Base-by-base conservation (phyloP, 2,888 invertebrate species). In the Chesias legatella region DNA sequence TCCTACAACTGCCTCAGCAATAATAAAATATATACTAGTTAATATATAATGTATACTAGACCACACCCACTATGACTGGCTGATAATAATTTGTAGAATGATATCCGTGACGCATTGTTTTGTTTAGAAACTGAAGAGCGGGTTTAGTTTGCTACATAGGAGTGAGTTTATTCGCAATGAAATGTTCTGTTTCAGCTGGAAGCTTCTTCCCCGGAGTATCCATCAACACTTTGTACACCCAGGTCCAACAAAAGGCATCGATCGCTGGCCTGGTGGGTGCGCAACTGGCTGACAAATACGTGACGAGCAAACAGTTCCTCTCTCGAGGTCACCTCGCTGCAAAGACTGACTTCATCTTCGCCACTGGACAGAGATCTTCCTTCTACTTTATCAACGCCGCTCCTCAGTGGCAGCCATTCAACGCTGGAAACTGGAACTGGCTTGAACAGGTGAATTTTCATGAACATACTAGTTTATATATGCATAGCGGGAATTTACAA, bases 351-450 rank as follows among this genome's bases (percentile, higher is more conserved):
- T 91, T 88, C 53, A 75, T 92, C n/a, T 91, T 86, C 53, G 90
- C 90, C 0, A 72, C 88, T 6, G 90, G 90, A 25, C 91, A 92
- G 55, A 73, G 83, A 0, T 68, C 90, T 0, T 90, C 91, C 0
- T 92, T 92, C 69, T 91, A 90, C 67, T 92, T 90, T 58, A 74
- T 92, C 33, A 93, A 93, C 59, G 88, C 88, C 1, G 90, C 91
- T 1, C 92, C 93, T 1, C 93, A 93, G 52, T 93, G 92, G 92
- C 91, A 91, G 41, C 80, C 80, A 0, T 90, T 91, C 58, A 91
- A 91, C 51, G 88, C 73, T 40, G 90, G 90, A n/a, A 90, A 91
- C 64, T 91, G 91, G 91, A 83, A 86, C 65, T 69, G 58, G 39
- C 64, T 90, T n/a, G 90, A 91, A 58, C 74, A 69, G 53, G 81